Conservation (phyloP, 2,888 invertebrate species). For the Callyntrura sp. region DNA sequence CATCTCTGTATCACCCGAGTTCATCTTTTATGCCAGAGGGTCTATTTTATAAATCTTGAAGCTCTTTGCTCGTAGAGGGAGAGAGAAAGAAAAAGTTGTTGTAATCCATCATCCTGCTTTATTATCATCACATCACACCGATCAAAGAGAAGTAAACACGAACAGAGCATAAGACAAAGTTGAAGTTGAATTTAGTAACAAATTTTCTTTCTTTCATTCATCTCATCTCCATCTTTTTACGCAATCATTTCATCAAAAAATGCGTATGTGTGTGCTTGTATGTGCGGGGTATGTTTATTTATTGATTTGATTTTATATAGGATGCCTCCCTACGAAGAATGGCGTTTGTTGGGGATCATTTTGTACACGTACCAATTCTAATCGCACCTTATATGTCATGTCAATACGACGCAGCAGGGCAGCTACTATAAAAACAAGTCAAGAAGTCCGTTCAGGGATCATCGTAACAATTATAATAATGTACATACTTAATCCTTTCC, state of each 20-base stretch:
- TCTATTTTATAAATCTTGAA: no score
- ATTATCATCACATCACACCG: background rate
- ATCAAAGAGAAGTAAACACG: no score
- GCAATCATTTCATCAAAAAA: background rate
- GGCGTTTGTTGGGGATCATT: background rate
- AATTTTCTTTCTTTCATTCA: slow-evolving; percentile 16
- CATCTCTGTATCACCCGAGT: no score
- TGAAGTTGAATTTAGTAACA: slow-evolving; percentile 40
- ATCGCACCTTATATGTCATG: slow-evolving; percentile 55
- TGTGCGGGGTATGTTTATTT: no score
- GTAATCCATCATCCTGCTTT: slow-evolving; percentile 22
- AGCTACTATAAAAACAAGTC: no score
- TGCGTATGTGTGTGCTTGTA: no score
- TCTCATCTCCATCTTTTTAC: slow-evolving; percentile 13
- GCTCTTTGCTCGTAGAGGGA: no score
- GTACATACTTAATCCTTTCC: background rate
- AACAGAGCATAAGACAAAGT: no score
- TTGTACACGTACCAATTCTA: slow-evolving; percentile 12
- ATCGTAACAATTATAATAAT: no score
- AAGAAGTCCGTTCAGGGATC: background rate
- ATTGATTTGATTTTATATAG: no score
- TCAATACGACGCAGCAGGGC: slow-evolving; percentile 35
- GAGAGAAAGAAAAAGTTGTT: slow-evolving; percentile 34
- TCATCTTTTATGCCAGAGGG: no score
- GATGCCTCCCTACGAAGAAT: no score